Percentiles rank a stretch among this genome's conserved stretches.
These are phyloP conservation scores for Setipinna tenuifilis DNA, from an alignment of 2,797 vertebrate genomes.

Conservation along the genomic window DNA sequence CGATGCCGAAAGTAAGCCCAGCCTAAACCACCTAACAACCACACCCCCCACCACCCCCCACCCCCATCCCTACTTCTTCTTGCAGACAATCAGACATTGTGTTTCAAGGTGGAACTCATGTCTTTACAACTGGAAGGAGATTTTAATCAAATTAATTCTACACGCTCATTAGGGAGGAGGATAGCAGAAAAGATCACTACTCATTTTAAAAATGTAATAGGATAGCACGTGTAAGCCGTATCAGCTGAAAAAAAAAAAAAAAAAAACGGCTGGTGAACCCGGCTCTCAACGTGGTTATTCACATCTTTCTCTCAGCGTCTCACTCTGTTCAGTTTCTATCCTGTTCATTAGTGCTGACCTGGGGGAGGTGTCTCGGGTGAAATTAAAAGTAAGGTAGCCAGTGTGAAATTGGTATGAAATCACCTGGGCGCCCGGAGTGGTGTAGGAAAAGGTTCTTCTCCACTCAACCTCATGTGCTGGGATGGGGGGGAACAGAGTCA, in stretches of 20 bases:
- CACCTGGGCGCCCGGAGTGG: neutral
- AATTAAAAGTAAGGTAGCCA: neutral
- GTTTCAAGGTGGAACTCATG: neutral
- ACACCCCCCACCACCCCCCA: no score
- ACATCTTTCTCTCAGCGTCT: neutral
- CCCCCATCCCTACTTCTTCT: neutral
- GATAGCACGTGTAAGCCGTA: neutral
- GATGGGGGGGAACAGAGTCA: neutral
- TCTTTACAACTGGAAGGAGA: neutral
- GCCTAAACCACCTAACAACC: neutral
- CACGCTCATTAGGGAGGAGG: conserved; percentile 50
- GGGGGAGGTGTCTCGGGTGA: neutral
- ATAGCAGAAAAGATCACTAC: conserved; percentile 43
- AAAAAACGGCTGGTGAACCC: neutral
- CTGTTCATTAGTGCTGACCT: neutral
- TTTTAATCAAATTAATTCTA: neutral
- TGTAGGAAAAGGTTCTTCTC: neutral
- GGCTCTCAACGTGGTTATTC: neutral
- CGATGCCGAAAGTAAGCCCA: neutral
- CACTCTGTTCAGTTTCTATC: neutral
- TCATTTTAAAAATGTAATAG: neutral
- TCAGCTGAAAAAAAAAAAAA: no score
- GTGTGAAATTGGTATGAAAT: neutral
- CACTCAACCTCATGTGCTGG: neutral
- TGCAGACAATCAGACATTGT: conserved; percentile 10